Evolutionary conservation across 1,140 invertebrate species (phyloP).

Genomic region (Ephestia elutella): DNA sequence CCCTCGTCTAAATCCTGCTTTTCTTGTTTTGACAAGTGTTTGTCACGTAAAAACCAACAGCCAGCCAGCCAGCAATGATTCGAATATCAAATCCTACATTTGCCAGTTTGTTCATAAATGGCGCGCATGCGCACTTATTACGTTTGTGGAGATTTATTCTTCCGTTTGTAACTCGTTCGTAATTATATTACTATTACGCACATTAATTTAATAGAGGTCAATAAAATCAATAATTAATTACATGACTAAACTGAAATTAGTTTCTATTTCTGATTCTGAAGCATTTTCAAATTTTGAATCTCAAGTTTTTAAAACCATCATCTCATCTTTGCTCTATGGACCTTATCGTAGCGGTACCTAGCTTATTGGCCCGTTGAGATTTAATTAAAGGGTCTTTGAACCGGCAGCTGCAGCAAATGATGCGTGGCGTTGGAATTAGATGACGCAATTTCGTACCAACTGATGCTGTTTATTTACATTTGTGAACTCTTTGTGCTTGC

Average conservation of each 20-base stretch:
- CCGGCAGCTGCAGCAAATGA: slow-evolving; percentile 20
- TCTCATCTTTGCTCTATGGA: too few species aligned
- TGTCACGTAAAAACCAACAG: too few species aligned
- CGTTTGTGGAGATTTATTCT: not conserved
- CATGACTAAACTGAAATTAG: not conserved
- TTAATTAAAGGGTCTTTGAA: slow-evolving; percentile 41
- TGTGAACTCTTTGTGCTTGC: not conserved
- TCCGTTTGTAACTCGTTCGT: not conserved
- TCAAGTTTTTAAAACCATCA: too few species aligned
- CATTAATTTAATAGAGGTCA: not conserved
- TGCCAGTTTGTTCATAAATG: too few species aligned
- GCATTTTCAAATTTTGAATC: too few species aligned
- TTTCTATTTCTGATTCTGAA: not conserved
- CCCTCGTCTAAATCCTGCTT: too few species aligned
- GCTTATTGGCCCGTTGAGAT: slow-evolving; percentile 1
- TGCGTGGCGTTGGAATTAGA: slow-evolving; percentile 11
- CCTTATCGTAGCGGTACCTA: not conserved
- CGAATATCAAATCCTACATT: too few species aligned
- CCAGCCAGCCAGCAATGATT: too few species aligned
- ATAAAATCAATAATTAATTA: not conserved
- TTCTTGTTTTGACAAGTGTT: too few species aligned
- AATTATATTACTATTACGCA: too few species aligned
- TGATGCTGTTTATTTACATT: slow-evolving; percentile 1
- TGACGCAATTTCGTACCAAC: slow-evolving; percentile 12
- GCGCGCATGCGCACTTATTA: not conserved